Base-by-base conservation (phyloP, 2,113 vertebrate species). In the Phrynosoma blainvillii region DNA sequence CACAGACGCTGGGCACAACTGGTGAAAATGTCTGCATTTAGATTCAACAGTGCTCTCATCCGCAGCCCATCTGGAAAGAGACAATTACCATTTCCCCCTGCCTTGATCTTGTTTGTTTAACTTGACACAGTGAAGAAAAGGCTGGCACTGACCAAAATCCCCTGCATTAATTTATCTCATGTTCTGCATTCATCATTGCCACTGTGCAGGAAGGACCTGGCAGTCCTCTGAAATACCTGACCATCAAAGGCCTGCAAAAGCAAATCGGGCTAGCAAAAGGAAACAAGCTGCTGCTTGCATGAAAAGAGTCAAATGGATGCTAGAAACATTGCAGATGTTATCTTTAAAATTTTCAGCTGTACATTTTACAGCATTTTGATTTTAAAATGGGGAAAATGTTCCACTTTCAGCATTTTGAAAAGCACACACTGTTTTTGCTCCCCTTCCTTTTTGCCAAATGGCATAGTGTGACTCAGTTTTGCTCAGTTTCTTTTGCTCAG, bases 71-170 rank as follows among this genome's bases (percentile, higher is more conserved):
- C 98, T 98, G 97, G 84, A 96, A 97, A 98, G 97, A 98, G 97
- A 98, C 97, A 98, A 98, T 99, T 98, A 98, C 97, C 97, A 98
- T 98, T 96, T 97, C 97, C 94, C 97, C 97, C 94, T 97, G 96
- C 97, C 97, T 98, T 98, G 97, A 98, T 98, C 98, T 98, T 99
- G 98, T 99, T 99, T 99, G 99, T 99, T 98, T 98, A 99, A 98
- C 97, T 98, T 98, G 98, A 99, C 98, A 98, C 97, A 95, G 97
- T 97, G 98, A 98, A 98, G 97, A 99, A 99, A 99, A 97, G 97
- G 96, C 97, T 98, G 98, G 98, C 98, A 98, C 96, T 98, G 98
- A 99, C 97, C 98, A 97, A 98, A 98, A 98, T 97, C 97, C 96
- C 97, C 96, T 96, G 98, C 98, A 98, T 98, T 99, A 98, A 99